Conservation (phyloP, 1,140 invertebrate genomes). For the Acromyrmex heyeri region DNA sequence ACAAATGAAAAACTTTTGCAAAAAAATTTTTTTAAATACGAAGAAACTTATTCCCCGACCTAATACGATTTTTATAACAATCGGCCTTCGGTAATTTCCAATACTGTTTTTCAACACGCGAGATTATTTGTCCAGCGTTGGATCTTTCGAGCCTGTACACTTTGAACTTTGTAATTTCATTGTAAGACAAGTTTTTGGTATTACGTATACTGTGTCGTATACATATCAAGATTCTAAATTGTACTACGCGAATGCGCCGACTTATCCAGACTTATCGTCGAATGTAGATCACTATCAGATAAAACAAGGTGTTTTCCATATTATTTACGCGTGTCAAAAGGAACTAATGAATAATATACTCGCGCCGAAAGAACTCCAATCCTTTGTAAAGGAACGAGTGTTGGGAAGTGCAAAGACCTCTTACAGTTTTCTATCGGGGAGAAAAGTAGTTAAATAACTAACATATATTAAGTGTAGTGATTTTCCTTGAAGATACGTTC, state of each 20-base stretch:
- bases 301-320: not conserved
- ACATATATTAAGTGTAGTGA: slow-evolving; percentile 28
- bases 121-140: not conserved
- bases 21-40: too few species aligned
- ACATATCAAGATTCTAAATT: slow-evolving; percentile 15
- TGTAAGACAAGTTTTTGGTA: not conserved
- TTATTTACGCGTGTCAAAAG: not conserved
- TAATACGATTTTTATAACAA: not conserved
- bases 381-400: slow-evolving; percentile 8
- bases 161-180: slow-evolving; percentile 40
- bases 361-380: not conserved
- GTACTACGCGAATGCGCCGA: too few species aligned
- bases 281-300: not conserved
- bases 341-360: not conserved
- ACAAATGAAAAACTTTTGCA: too few species aligned
- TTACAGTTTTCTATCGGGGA: not conserved
- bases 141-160: slow-evolving; percentile 1
- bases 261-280: not conserved
- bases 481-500: slow-evolving; percentile 29
- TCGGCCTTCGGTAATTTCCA: slow-evolving; percentile 12
- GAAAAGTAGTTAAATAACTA: slow-evolving; percentile 5
- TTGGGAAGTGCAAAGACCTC: not conserved
- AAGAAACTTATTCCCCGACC: too few species aligned
- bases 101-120: not conserved
- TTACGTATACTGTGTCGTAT: not conserved